Percentiles rank a stretch among this genome's conserved stretches.
These are phyloP conservation scores for Tenrec ecaudatus DNA, from an alignment of 2,113 vertebrate genomes.

Conservation along the genomic window DNA sequence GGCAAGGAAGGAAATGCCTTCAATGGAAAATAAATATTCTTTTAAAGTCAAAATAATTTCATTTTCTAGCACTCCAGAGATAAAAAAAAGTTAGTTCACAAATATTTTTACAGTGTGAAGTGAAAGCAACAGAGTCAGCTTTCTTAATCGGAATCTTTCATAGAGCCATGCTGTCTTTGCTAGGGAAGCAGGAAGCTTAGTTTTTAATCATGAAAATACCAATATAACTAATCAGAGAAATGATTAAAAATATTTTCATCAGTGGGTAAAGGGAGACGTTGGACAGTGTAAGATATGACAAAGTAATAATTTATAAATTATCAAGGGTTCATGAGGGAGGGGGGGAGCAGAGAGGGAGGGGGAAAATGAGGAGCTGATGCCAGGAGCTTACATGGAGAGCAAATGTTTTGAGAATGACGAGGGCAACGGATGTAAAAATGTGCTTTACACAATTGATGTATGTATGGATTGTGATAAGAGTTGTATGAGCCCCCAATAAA, in stretches of 20 bases:
- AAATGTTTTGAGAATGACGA: too few relatives aligned
- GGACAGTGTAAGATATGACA: too few relatives aligned
- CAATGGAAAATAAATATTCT: conserved; percentile 15
- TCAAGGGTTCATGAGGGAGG: too few relatives aligned
- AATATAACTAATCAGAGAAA: conserved; percentile 47
- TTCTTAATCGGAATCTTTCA: conserved; percentile 56
- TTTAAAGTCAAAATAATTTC: conserved; percentile 66
- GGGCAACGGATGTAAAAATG: too few relatives aligned
- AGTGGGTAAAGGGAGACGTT: too few relatives aligned
- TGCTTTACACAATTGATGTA: too few relatives aligned
- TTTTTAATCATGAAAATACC: conserved; percentile 58
- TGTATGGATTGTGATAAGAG: too few relatives aligned
- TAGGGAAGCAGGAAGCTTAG: conserved; percentile 35
- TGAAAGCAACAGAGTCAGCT: conserved; percentile 27
- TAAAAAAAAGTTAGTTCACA: conserved; percentile 60
- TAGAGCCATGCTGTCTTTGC: conserved; percentile 48
- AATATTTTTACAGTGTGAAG: conserved; percentile 43
- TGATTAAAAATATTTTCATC: conserved; percentile 58
- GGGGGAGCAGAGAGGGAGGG: too few relatives aligned
- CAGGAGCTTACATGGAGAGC: too few relatives aligned
- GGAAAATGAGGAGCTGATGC: too few relatives aligned
- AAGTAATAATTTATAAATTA: too few relatives aligned
- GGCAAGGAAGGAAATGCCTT: conserved; percentile 45
- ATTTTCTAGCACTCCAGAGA: conserved; percentile 55
- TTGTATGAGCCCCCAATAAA: too few relatives aligned